Evolutionary conservation across 2,113 vertebrate genomes (phyloP), one percentile per base, ranked within the genome.

Genomic region (Calidris pygmaea): DNA sequence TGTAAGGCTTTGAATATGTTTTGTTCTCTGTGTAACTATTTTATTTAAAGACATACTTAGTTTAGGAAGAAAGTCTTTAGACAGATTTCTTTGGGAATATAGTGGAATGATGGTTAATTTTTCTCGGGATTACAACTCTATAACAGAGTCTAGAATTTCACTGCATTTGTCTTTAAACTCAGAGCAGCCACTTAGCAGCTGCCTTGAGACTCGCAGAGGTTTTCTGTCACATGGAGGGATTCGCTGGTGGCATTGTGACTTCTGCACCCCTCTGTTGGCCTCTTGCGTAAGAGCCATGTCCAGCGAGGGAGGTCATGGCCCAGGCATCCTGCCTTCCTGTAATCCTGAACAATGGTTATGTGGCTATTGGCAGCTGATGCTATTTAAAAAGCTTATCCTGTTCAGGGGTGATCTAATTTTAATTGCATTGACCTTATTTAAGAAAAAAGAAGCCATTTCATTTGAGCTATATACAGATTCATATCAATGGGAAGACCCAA

Each of bases 351-450:
- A 95, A 94, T 95, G 89, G 32, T 68, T 76, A 14, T 90, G 63
- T 72, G 60, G 65, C 82, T 89, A 0, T 66, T 78, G 86, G 94
- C 89, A 93, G 90, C 89, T 92, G 90, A 90, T 90, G 94, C 95
- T 95, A 87, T 96, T 95, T 96, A 47, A 87, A 97, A 89, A 89
- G 76, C 90, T 97, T 92, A 95, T 97, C 92, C 91, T 95, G 34
- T 93, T 96, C 83, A 70, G 77, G 48, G 50, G 77, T 87, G 83
- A 96, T 90, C 92, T 96, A 96, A 96, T 96, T 96, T 96, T 96
- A 96, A 96, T 96, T 97, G 94, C 80, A 85, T 97, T 95, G 95
- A 82, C 89, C 89, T 93, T 95, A 92, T 89, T 96, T 91, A 90
- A 96, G 94, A 85, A 96, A 89, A 90, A 89, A 90, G 34, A 81